phyloP scores from a whole-genome alignment of 2,113 vertebrate species.

The Anarrhichthys ocellatus region DNA sequence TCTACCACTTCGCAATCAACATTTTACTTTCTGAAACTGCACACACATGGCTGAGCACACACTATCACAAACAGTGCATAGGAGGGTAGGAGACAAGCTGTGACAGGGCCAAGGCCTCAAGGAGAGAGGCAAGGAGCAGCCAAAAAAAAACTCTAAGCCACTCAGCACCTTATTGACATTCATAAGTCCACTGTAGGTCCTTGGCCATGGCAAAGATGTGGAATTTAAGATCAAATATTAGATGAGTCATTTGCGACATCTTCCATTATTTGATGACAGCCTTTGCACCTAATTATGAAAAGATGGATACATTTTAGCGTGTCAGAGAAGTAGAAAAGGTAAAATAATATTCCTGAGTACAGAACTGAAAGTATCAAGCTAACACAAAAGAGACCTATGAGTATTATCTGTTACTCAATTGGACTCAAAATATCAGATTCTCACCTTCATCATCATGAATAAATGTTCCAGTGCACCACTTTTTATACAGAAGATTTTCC shows the following conservation, averaged over 20 bases:
- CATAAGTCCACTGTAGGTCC: background rate
- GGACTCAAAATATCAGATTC: background rate
- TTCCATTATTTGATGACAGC: background rate
- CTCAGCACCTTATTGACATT: conserved; percentile 5
- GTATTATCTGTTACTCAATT: conserved; percentile 16
- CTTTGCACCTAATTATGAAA: background rate
- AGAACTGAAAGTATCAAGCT: conserved; percentile 7
- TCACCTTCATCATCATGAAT: conserved; percentile 8
- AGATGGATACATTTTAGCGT: background rate
- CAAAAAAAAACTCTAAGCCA: conserved; percentile 12
- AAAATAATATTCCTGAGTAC: background rate
- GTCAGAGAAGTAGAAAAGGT: background rate
- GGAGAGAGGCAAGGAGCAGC: conserved; percentile 25
- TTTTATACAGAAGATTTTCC: conserved; percentile 12
- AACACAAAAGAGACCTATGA: conserved; percentile 11
- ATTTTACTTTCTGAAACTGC: conserved; percentile 53
- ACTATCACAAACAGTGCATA: conserved; percentile 28
- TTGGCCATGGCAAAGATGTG: background rate
- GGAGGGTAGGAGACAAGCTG: conserved; percentile 35
- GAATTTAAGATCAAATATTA: conserved; percentile 20
- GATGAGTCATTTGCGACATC: background rate
- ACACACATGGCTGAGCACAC: conserved; percentile 58
- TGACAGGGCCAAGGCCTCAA: conserved; percentile 24
- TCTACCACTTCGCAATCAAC: conserved; percentile 66
- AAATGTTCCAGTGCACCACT: conserved; percentile 10